Evolutionary conservation across 2,888 invertebrate species (phyloP), one percentile per base, ranked within the genome.

Genomic region (Caenorhabditis doughertyi): DNA sequence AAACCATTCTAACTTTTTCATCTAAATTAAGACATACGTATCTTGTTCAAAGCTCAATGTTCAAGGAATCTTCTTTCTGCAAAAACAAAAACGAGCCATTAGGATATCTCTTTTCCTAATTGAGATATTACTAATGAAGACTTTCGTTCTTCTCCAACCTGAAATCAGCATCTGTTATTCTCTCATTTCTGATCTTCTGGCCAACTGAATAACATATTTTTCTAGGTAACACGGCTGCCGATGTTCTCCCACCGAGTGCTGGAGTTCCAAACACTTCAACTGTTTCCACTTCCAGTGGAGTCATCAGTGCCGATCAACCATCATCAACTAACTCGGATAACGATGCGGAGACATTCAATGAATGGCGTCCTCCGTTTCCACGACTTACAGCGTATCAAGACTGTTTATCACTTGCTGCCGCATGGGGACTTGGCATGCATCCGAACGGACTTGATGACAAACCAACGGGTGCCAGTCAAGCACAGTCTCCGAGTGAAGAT

Each of bases 341-440:
- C 11, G 86, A 87, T 47, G 42, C 49, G n/a, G 84, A 82, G 29
- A 11, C 68, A 21, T 87, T 71, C 70, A 88, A 87, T 39, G 90
- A 90, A 55, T 90, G 90, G 90, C 89, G 88, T n/a, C 90, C 90
- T n/a, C 88, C 90, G 27, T 89, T 86, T 71, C 90, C 90, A 2
- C 87, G 88, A 3, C 81, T 91, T 25, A 87, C 87, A 68, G 90
- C 91, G 65, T 91, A 87, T 68, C 91, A 91, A 62, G 91, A 91
- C 84, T 89, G 89, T 72, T 84, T 89, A 18, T 90, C 91, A n/a
- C 70, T 91, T 35, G 90, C 89, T 2, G 86, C 89, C 13, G 91
- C 88, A 18, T 91, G 91, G 91, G 87, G 86, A 18, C 85, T 90
- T 21, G 90, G 90, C 1, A 72, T 82, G 51, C 81, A 80, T 47